Evolutionary conservation across 1,140 invertebrate species (phyloP).

Genomic region (Asbolus verrucosus): DNA sequence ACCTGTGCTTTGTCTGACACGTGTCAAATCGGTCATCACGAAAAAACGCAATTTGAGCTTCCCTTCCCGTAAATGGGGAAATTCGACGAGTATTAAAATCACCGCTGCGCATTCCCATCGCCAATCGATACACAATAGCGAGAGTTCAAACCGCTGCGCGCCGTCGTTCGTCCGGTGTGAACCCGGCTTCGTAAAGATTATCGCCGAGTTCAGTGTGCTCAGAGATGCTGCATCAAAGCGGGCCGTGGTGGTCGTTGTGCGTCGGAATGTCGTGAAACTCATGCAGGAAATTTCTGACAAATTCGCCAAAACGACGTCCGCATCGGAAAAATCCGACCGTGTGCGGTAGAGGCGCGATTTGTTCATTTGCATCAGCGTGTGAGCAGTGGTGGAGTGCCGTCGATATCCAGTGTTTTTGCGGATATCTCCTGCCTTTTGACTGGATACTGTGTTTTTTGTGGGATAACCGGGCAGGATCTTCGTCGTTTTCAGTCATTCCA

Average conservation of each 20-base stretch:
- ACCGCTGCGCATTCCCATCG: conserved; percentile 13
- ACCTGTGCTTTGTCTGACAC: too few species aligned
- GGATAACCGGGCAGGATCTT: background rate
- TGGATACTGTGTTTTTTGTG: background rate
- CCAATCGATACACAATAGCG: conserved; percentile 24
- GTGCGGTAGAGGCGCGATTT: too few species aligned
- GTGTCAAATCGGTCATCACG: too few species aligned
- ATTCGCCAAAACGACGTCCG: background rate
- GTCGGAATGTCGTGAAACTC: conserved; percentile 26
- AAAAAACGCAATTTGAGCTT: too few species aligned
- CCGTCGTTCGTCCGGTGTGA: conserved; percentile 12
- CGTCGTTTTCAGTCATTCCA: background rate
- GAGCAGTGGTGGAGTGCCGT: too few species aligned
- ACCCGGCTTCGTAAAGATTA: conserved; percentile 20
- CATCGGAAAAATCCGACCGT: background rate
- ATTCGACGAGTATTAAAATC: too few species aligned
- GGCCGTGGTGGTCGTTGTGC: conserved; percentile 11
- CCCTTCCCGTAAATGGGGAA: too few species aligned
- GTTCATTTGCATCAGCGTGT: too few species aligned
- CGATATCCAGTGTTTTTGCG: background rate
- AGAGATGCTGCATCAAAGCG: conserved; percentile 21
- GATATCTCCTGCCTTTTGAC: background rate
- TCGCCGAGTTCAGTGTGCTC: conserved; percentile 25
- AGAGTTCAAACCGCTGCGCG: conserved; percentile 1
- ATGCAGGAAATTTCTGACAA: background rate